Evolutionary conservation across 2,113 vertebrate species (phyloP).

Genomic region (Coregonus clupeaformis): DNA sequence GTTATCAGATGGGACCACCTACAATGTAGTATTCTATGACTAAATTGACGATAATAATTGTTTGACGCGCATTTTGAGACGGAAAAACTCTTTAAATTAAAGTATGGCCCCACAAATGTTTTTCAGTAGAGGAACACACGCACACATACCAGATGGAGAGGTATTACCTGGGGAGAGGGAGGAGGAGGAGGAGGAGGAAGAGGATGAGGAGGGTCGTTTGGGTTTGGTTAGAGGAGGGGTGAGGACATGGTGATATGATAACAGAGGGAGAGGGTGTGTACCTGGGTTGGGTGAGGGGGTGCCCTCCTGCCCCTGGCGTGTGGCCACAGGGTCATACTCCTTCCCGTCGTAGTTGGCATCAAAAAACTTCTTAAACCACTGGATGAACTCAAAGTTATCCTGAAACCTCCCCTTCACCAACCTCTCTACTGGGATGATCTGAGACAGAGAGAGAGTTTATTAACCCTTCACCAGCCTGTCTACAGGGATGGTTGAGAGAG

Average conservation of each 20-base stretch:
- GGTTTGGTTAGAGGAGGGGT: slow-evolving; percentile 70
- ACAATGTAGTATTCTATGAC: too few species aligned
- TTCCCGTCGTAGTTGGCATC: slow-evolving; percentile 96
- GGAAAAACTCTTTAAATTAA: background rate
- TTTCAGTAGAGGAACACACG: background rate
- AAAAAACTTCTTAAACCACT: slow-evolving; percentile 99
- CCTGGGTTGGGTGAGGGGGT: slow-evolving; percentile 85
- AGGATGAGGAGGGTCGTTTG: slow-evolving; percentile 71
- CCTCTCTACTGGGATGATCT: slow-evolving; percentile 94
- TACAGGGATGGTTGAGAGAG: background rate
- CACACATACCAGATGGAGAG: slow-evolving; percentile 11
- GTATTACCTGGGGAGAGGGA: slow-evolving; percentile 86
- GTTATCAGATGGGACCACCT: too few species aligned
- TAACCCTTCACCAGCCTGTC: too few species aligned
- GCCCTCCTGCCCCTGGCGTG: slow-evolving; percentile 88
- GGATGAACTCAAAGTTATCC: slow-evolving; percentile 98
- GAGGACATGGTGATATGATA: slow-evolving; percentile 26
- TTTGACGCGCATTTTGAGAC: too few species aligned
- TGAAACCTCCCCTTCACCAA: slow-evolving; percentile 96
- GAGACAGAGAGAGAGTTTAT: slow-evolving; percentile 28
- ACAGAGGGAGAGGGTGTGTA: slow-evolving; percentile 39
- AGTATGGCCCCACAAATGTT: background rate
- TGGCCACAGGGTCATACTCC: slow-evolving; percentile 91
- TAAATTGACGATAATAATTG: too few species aligned
- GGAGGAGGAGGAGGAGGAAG: slow-evolving; percentile 69